Base-by-base conservation (phyloP, 1,140 invertebrate species). In the Drosophila cardini region DNA sequence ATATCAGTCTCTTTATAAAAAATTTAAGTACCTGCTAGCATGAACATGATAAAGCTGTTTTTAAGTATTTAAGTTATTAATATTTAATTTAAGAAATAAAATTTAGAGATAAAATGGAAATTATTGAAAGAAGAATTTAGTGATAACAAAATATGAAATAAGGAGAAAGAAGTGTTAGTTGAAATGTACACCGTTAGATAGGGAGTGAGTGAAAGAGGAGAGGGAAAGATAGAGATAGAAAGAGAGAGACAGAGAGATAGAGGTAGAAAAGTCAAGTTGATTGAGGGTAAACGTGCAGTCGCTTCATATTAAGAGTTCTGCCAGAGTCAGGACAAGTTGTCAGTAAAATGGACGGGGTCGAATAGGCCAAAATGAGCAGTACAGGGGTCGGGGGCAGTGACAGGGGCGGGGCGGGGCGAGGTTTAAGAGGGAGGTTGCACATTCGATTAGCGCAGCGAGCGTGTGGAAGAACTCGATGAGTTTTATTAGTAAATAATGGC, bases 401-500 rank as follows among this genome's bases (percentile, higher is more conserved):
- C n/a, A 21, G 46, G 8, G 7, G 32, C 5, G 18, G 32, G 15
- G 11, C 34, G 52, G 34, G 32, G 32, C 34, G 15, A 6, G 30
- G 11, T 8, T 42, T 16, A 16, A 26, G 38, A 52, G 26, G 15
- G 6, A 16, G 21, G 10, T 42, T 50, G 50, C 58, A 82, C 70
- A 85, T 82, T 85, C 83, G 82, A 87, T 85, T 86, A 87, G 78
- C 73, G 68, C 50, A 56, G 50, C 58, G 64, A 60, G 68, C 70
- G 67, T 71, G 76, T 67, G 65, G 55, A 50, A 55, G 78, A 90
- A 90, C 72, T 85, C 78, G 80, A 90, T 90, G 89, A 89, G 89
- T 91, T 91, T 90, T 91, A 91, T 91, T 91, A 86, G 89, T 86
- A 85, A 91, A 91, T 91, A 91, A 91, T 91, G 90, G 90, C 81